Evolutionary conservation across 2,888 invertebrate species (phyloP).

Genomic region (Heliconius sara): DNA sequence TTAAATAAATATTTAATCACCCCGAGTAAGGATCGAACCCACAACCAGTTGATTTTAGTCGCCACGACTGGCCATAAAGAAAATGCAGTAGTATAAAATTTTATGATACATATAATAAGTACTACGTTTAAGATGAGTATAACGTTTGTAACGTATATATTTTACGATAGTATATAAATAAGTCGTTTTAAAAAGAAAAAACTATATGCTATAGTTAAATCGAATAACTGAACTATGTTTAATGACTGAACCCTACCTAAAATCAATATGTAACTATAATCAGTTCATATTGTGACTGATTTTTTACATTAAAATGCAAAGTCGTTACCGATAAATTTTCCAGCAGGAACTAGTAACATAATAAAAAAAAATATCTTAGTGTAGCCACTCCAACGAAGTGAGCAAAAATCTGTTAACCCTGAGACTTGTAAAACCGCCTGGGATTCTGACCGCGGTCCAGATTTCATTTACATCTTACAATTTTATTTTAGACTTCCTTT

Average conservation of each 20-base stretch:
- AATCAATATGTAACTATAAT: background rate
- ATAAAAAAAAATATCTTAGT: constrained; percentile 23
- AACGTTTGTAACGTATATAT: too few species aligned
- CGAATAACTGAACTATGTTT: too few species aligned
- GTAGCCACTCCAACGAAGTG: constrained; percentile 45
- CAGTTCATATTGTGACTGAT: background rate
- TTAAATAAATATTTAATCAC: too few species aligned
- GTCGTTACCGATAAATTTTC: background rate
- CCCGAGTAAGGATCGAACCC: too few species aligned
- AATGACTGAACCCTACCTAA: background rate
- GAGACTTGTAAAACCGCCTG: constrained; percentile 47
- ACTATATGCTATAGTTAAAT: background rate
- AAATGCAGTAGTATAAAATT: too few species aligned
- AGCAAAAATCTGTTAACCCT: constrained; percentile 52
- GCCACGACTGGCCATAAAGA: too few species aligned
- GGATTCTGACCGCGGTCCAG: constrained; percentile 57
- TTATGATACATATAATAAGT: too few species aligned
- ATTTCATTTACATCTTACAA: constrained; percentile 59
- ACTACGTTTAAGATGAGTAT: too few species aligned
- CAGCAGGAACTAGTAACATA: background rate
- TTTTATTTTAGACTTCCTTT: constrained; percentile 45
- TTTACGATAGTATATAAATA: too few species aligned
- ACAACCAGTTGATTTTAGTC: too few species aligned
- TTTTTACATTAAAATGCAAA: background rate
- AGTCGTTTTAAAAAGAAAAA: too few species aligned